phyloP scores from a whole-genome alignment of 2,113 vertebrate species.

The Clarias macrocephalus region DNA sequence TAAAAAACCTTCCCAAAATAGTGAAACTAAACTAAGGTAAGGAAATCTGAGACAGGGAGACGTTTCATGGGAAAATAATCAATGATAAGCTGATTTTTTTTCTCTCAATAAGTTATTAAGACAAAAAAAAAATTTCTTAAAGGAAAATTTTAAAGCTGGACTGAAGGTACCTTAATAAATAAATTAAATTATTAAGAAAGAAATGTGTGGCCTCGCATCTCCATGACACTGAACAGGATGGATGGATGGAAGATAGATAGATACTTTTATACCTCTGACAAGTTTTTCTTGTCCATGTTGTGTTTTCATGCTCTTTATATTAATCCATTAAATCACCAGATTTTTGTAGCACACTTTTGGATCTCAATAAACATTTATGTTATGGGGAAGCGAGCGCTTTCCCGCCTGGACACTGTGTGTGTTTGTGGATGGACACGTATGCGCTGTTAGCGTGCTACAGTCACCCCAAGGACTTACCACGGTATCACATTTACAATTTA shows the following conservation, averaged over 20 bases:
- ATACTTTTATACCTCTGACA: no score
- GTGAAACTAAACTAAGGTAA: neutral
- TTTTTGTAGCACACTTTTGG: neutral
- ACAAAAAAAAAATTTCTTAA: neutral
- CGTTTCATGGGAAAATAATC: neutral
- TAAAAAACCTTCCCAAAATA: conserved; percentile 1
- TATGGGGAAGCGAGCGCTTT: neutral
- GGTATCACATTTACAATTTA: neutral
- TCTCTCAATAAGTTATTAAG: no score
- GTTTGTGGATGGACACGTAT: neutral
- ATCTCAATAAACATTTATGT: neutral
- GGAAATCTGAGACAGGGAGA: neutral
- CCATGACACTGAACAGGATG: no score
- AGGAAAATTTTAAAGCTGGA: no score
- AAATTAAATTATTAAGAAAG: no score
- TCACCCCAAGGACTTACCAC: neutral
- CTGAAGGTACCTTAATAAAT: no score
- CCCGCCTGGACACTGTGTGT: neutral
- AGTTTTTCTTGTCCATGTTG: neutral
- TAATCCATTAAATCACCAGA: neutral
- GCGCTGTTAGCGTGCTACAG: neutral
- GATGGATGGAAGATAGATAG: no score
- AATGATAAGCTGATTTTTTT: neutral
- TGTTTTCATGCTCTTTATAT: neutral
- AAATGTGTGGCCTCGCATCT: no score